phyloP scores from a whole-genome alignment of 2,888 invertebrate genomes.

The Drosophila bunnanda region DNA sequence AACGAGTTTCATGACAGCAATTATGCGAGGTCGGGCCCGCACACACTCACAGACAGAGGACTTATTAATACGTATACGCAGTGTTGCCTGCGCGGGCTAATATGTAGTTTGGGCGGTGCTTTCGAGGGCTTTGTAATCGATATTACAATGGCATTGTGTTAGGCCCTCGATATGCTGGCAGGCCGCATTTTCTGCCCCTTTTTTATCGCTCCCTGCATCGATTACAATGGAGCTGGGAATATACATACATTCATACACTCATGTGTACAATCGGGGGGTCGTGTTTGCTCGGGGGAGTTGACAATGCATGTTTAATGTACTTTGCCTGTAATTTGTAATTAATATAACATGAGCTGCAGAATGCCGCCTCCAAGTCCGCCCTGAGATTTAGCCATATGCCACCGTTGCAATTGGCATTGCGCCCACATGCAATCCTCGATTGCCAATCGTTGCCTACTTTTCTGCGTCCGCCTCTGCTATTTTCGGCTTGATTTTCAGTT shows the following conservation, averaged over 20 bases:
- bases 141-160: constrained; percentile 77
- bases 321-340: constrained; percentile 44
- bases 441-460: constrained; percentile 25
- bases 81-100: constrained; percentile 42
- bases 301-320: constrained; percentile 46
- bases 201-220: constrained; percentile 63
- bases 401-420: constrained; percentile 21
- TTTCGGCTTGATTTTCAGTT: constrained; percentile 1
- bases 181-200: constrained; percentile 28
- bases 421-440: constrained; percentile 28
- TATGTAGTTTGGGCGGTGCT: constrained; percentile 53
- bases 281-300: constrained; percentile 40
- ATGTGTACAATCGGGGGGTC: constrained; percentile 12
- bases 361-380: constrained; percentile 8
- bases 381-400: constrained; percentile 40
- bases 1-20: constrained; percentile 70
- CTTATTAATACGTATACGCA: constrained; percentile 69
- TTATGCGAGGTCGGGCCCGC: constrained; percentile 56
- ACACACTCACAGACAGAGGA: constrained; percentile 6
- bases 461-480: constrained; percentile 11
- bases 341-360: constrained; percentile 42
- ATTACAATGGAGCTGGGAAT: constrained; percentile 30
- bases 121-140: constrained; percentile 73
- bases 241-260: too few relatives aligned
- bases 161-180: constrained; percentile 36